Percentiles rank a stretch among this genome's conserved stretches.
Evolutionary conservation across 2,888 invertebrate genomes (phyloP).

Genomic region (Iselma pallidipennis): DNA sequence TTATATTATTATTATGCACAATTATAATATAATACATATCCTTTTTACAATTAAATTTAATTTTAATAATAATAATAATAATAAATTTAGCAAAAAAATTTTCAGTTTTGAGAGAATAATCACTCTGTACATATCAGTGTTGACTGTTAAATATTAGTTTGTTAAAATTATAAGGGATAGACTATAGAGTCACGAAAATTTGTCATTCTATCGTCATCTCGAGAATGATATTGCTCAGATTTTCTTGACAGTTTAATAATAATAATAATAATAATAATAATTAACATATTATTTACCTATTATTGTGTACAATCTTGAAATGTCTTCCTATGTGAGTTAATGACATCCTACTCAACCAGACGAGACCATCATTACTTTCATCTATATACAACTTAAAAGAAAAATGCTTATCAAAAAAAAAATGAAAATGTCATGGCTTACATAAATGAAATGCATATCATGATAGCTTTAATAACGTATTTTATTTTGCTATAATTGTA

Average conservation of each 20-base stretch:
- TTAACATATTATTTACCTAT: slow-evolving; percentile 14
- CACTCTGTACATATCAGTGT: slow-evolving; percentile 55
- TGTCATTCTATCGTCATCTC: slow-evolving; percentile 35
- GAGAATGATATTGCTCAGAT: slow-evolving; percentile 46
- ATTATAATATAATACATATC: slow-evolving; percentile 50
- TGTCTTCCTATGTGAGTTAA: slow-evolving; percentile 55
- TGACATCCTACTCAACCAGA: slow-evolving; percentile 39
- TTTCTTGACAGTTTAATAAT: slow-evolving; percentile 24
- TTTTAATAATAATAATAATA: slow-evolving; percentile 34
- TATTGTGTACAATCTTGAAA: slow-evolving; percentile 48
- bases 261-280: background rate
- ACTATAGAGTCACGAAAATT: slow-evolving; percentile 45
- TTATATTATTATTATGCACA: slow-evolving; percentile 43
- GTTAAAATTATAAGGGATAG: slow-evolving; percentile 40
- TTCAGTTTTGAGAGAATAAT: slow-evolving; percentile 30
- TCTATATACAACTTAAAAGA: slow-evolving; percentile 10
- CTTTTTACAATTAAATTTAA: slow-evolving; percentile 44
- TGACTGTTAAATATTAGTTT: slow-evolving; percentile 53
- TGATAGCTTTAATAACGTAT: slow-evolving; percentile 51
- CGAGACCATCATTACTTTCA: slow-evolving; percentile 27
- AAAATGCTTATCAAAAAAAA: slow-evolving; percentile 20
- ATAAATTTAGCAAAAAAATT: slow-evolving; percentile 14
- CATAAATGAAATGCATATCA: slow-evolving; percentile 55
- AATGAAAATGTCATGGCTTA: slow-evolving; percentile 49
- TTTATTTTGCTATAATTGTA: slow-evolving; percentile 28